Percentiles rank a stretch among this genome's conserved stretches.
phyloP scores from a whole-genome alignment of 2,888 invertebrate species.

The Thereva nobilitata region DNA sequence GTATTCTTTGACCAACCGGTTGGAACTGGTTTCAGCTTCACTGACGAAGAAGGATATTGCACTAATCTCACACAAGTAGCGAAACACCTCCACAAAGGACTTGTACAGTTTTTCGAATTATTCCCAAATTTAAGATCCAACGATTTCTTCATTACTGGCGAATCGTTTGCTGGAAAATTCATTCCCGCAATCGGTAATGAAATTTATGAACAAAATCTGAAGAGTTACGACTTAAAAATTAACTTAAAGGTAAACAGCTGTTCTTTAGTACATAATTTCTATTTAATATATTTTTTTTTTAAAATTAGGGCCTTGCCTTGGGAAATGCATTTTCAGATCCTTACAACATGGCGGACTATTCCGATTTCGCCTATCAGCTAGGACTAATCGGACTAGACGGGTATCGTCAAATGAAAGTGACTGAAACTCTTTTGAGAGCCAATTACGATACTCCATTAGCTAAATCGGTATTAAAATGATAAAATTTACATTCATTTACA shows the following conservation, averaged over 20 bases:
- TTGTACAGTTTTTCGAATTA: constrained; percentile 67
- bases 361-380: constrained; percentile 61
- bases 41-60: constrained; percentile 65
- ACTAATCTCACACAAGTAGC: constrained; percentile 66
- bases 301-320: constrained; percentile 60
- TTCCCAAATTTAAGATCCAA: constrained; percentile 65
- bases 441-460: constrained; percentile 57
- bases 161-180: constrained; percentile 68
- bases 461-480: constrained; percentile 39
- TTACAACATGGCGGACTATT: constrained; percentile 61
- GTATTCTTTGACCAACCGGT: constrained; percentile 72
- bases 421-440: constrained; percentile 45
- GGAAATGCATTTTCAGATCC: constrained; percentile 66
- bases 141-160: constrained; percentile 69
- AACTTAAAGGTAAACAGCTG: constrained; percentile 58
- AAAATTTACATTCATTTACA: not conserved
- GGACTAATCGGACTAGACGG: constrained; percentile 52
- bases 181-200: constrained; percentile 59
- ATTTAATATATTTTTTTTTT: no score
- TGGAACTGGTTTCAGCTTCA: constrained; percentile 70
- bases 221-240: constrained; percentile 48
- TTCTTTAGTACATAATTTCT: no score
- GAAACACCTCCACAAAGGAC: constrained; percentile 65
- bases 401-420: constrained; percentile 63
- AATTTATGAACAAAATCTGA: constrained; percentile 41